phyloP scores from a whole-genome alignment of 2,888 invertebrate genomes.

The Willowsia nigromaculata region DNA sequence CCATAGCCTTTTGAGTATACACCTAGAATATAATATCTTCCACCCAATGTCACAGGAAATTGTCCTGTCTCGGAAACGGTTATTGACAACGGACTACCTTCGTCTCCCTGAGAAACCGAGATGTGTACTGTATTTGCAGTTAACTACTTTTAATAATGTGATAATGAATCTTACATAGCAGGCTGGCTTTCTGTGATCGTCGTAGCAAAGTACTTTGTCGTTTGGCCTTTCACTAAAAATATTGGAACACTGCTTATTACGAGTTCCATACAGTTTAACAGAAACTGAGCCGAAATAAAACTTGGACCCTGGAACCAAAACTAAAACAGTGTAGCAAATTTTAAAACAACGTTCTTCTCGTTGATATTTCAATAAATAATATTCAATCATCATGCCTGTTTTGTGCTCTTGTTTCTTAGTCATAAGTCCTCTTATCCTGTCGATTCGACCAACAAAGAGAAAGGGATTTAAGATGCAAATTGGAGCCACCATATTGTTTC shows the following conservation, averaged over 20 bases:
- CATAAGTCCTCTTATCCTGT: slow-evolving; percentile 50
- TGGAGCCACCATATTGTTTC: not conserved
- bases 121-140: not conserved
- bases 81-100: slow-evolving; percentile 53
- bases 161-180: slow-evolving; percentile 31
- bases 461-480: slow-evolving; percentile 54
- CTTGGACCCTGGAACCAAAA: slow-evolving; percentile 37
- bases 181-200: not conserved
- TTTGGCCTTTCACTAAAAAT: slow-evolving; percentile 52
- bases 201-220: slow-evolving; percentile 40
- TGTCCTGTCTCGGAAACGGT: slow-evolving; percentile 43
- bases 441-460: not conserved
- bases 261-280: slow-evolving; percentile 15
- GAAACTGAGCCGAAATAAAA: slow-evolving; percentile 56
- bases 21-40: slow-evolving; percentile 27
- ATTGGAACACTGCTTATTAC: slow-evolving; percentile 50
- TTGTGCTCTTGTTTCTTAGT: slow-evolving; percentile 36
- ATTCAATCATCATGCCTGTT: slow-evolving; percentile 45
- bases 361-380: not conserved
- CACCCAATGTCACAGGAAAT: not conserved
- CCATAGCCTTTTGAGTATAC: slow-evolving; percentile 67
- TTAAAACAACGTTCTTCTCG: not conserved
- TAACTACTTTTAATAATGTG: no score
- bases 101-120: slow-evolving; percentile 45
- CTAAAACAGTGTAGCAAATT: not conserved